Evolutionary conservation across 2,888 invertebrate genomes (phyloP).

Genomic region (Sympetrum striolatum): DNA sequence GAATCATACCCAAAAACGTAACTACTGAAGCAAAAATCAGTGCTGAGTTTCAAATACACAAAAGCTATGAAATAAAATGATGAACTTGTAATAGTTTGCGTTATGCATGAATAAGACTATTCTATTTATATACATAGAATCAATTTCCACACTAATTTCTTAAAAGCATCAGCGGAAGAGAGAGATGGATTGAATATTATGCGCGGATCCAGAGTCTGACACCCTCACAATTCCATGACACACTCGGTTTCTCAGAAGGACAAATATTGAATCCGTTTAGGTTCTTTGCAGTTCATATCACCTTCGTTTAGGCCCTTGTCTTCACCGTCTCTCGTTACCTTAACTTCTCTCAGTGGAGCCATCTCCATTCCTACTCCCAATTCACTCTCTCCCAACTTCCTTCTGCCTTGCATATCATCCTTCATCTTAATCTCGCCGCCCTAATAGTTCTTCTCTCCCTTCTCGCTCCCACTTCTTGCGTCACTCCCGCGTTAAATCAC

Average conservation of each 20-base stretch:
- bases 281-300: neutral
- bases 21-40: too few relatives aligned
- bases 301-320: neutral
- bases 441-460: neutral
- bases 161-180: too few relatives aligned
- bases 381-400: neutral
- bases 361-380: neutral
- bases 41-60: too few relatives aligned
- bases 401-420: neutral
- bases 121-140: too few relatives aligned
- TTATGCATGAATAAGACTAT: too few relatives aligned
- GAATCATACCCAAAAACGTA: too few relatives aligned
- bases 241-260: neutral
- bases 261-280: neutral
- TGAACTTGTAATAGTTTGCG: too few relatives aligned
- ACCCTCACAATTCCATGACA: neutral
- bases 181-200: neutral
- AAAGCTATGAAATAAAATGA: too few relatives aligned
- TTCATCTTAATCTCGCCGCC: neutral
- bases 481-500: slow-evolving; percentile 16
- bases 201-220: neutral
- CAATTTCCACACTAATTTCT: too few relatives aligned
- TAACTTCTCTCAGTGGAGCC: neutral
- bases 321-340: neutral
- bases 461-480: neutral